phyloP scores from a whole-genome alignment of 92 coral and sea anemone genomes.

The Palythoa grandis region DNA sequence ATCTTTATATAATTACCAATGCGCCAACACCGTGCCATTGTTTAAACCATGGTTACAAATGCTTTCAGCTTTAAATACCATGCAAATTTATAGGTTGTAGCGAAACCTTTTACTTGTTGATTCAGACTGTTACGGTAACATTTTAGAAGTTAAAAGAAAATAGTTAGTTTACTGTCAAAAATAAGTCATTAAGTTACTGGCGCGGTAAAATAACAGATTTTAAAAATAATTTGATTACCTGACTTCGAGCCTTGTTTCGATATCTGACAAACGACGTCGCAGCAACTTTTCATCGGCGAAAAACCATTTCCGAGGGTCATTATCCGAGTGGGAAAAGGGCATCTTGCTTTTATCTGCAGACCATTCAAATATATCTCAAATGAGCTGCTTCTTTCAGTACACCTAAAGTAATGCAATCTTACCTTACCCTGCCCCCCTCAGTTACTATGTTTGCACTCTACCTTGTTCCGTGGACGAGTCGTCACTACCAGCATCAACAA shows the following conservation, averaged over 20 bases:
- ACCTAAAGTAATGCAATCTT: neutral
- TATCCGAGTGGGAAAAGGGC: conserved; percentile 13
- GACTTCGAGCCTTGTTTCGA: conserved; percentile 71
- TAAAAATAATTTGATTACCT: neutral
- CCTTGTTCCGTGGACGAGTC: neutral
- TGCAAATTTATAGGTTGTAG: neutral
- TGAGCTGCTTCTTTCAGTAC: neutral
- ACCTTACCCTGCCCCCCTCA: neutral
- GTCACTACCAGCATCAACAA: conserved; percentile 37
- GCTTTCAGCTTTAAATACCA: neutral
- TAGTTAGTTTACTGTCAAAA: too few species aligned
- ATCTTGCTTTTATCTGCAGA: neutral
- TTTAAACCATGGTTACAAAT: neutral
- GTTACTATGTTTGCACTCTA: neutral
- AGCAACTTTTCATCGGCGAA: conserved; percentile 77
- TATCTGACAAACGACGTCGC: conserved; percentile 67
- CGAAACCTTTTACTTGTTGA: neutral
- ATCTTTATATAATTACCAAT: too few species aligned
- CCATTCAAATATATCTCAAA: neutral
- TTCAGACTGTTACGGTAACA: neutral
- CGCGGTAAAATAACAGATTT: neutral
- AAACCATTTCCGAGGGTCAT: conserved; percentile 89
- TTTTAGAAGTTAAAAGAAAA: too few species aligned
- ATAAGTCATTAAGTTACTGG: neutral
- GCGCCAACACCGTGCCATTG: neutral